Conservation (phyloP, 2,797 vertebrate genomes). For the Artibeus lituratus region DNA sequence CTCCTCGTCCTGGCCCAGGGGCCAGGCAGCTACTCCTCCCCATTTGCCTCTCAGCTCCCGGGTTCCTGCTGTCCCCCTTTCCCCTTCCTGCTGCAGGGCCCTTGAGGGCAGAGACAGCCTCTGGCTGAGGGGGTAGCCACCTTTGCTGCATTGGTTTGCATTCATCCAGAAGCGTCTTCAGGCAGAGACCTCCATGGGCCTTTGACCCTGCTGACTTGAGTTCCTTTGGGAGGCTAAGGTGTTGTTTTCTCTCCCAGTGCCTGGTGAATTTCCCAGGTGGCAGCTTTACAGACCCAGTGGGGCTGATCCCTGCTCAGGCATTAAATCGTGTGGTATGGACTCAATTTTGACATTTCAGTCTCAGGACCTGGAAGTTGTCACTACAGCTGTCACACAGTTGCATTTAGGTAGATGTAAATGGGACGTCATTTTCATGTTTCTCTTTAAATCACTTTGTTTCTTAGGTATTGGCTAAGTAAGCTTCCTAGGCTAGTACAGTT, state of each 20-base stretch:
- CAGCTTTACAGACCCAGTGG: not conserved
- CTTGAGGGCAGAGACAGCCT: not conserved
- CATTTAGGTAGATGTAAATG: not conserved
- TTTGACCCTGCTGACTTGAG: accelerated
- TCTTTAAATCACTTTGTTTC: not conserved
- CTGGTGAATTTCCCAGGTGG: not conserved
- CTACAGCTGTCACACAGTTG: accelerated
- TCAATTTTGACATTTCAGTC: not conserved
- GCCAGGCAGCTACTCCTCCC: not conserved
- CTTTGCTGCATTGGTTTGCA: not conserved
- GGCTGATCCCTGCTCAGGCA: not conserved
- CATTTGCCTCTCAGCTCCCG: accelerated
- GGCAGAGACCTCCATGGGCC: not conserved
- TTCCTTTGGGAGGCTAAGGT: not conserved
- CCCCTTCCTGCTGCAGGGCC: not conserved
- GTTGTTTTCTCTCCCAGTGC: not conserved
- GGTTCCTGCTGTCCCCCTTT: not conserved
- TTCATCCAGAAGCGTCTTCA: not conserved
- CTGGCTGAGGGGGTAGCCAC: accelerated
- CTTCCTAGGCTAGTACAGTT: not conserved
- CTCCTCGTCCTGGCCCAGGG: too few species aligned
- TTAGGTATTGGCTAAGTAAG: not conserved
- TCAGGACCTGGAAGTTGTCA: not conserved
- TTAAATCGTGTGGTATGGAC: accelerated
- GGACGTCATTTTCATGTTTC: accelerated